Conservation (phyloP, 1,140 invertebrate species). For the Lasioglossum albipes region DNA sequence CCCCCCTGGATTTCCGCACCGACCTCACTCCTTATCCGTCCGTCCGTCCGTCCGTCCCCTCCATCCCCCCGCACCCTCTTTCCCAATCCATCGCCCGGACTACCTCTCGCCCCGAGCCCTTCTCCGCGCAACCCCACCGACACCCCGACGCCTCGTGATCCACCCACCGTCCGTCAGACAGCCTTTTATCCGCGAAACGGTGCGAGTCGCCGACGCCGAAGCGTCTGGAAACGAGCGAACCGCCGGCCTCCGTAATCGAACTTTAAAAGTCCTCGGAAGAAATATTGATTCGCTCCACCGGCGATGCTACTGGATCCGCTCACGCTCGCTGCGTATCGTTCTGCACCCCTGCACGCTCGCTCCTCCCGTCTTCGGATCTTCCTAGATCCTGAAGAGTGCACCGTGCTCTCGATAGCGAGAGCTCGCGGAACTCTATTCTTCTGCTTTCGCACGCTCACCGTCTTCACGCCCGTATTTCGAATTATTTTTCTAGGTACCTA, state of each 20-base stretch:
- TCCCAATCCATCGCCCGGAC: background rate
- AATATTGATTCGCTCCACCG: slow-evolving; percentile 47
- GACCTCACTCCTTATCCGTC: background rate
- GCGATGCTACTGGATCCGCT: slow-evolving; percentile 28
- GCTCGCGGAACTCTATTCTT: too few species aligned
- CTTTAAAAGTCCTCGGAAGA: slow-evolving; percentile 39
- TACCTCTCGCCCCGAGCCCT: background rate
- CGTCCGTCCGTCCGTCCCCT: background rate
- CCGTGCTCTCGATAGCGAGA: too few species aligned
- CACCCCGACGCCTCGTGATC: background rate
- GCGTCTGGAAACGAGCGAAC: slow-evolving; percentile 30
- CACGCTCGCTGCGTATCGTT: background rate
- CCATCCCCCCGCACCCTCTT: background rate
- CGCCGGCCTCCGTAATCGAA: slow-evolving; percentile 25
- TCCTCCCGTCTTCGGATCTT: background rate
- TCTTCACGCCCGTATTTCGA: too few species aligned
- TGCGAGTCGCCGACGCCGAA: slow-evolving; percentile 25
- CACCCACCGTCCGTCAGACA: background rate
- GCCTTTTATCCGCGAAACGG: slow-evolving; percentile 21
- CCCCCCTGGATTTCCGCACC: slow-evolving; percentile 9
- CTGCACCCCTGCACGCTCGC: background rate
- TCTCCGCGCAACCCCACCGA: background rate
- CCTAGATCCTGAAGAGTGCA: too few species aligned
- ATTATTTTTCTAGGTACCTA: too few species aligned
- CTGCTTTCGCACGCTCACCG: too few species aligned